Evolutionary conservation across 35 echinoderm and acorn worm species (phyloP).

Genomic region (Strongylocentrotus purpuratus): DNA sequence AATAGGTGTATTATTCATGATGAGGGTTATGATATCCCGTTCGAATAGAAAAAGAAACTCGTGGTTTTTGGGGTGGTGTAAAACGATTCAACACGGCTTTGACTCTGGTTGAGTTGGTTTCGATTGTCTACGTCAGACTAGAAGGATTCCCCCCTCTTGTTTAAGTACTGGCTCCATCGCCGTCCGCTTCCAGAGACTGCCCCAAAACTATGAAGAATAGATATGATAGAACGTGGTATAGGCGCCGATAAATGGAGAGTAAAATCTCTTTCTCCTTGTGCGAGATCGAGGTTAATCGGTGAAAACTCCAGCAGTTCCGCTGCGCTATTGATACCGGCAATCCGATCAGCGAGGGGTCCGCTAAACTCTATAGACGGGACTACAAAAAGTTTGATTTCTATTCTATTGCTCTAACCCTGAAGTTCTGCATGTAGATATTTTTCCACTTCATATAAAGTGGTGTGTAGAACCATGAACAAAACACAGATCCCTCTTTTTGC

Average conservation of each 20-base stretch:
- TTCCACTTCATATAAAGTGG: neutral
- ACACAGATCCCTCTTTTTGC: neutral
- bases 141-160: neutral
- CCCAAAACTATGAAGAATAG: neutral
- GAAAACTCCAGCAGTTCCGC: conserved; percentile 41
- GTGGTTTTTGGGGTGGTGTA: conserved; percentile 3
- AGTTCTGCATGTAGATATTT: neutral
- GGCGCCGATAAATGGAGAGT: conserved; percentile 39
- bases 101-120: conserved; percentile 38
- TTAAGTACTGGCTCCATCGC: conserved; percentile 3
- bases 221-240: neutral
- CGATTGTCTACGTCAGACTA: conserved; percentile 24
- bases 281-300: conserved; percentile 38
- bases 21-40: neutral
- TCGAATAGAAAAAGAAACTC: neutral
- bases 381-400: neutral
- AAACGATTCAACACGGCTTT: conserved; percentile 42
- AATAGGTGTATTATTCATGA: neutral
- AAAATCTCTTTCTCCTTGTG: conserved; percentile 48
- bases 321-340: conserved; percentile 34
- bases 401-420: conserved; percentile 29
- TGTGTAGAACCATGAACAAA: neutral
- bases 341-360: conserved; percentile 28
- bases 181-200: neutral
- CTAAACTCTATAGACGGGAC: conserved; percentile 29